Evolutionary conservation across 2,113 vertebrate species (phyloP), one percentile per base, ranked within the genome.

Genomic region (Laterallus jamaicensis): DNA sequence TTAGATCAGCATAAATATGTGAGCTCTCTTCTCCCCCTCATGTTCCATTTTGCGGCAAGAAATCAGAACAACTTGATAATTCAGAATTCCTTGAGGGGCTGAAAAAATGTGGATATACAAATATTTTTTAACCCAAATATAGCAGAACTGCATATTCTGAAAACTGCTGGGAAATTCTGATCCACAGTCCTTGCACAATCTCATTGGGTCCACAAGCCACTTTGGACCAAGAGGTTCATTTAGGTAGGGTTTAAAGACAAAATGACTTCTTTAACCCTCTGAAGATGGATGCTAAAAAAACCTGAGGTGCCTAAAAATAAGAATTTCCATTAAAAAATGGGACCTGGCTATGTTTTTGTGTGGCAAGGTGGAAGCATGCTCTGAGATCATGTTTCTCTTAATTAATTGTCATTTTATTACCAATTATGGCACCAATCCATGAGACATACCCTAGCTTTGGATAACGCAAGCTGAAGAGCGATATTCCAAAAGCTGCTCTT

Each of bases 1-100:
- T 88, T 67, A 92, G 11, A 93, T 19, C n/a, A 74, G n/a, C 11
- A 47, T 93, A 69, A 69, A 80, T 88, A 80, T 74, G 79, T 40
- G 62, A 73, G n/a, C 4, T 31, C 39, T 88, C 73, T 69, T 91
- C 44, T 85, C 24, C 28, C 13, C 17, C 2, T 93, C 60, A 59
- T n/a, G 60, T 58, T 94, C 70, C 59, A 31, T 60, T 91, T 83
- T 64, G 54, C 3, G 16, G 20, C 12, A 24, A 40, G 76, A 71
- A 47, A 31, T 11, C 8, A 70, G 56, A 90, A 69, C 25, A 0
- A 52, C 26, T 82, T 82, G 5, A 26, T 47, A 87, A 87, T 55
- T 84, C 58, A 67, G 17, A 93, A 83, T 73, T 24, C 12, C 20
- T 87, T 69, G 15, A 88, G 22, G 42, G 79, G 35, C 24, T 70